Percentiles rank a stretch among this genome's conserved stretches.
Conservation (phyloP, 2,113 vertebrate species). For the Gavialis gangeticus region DNA sequence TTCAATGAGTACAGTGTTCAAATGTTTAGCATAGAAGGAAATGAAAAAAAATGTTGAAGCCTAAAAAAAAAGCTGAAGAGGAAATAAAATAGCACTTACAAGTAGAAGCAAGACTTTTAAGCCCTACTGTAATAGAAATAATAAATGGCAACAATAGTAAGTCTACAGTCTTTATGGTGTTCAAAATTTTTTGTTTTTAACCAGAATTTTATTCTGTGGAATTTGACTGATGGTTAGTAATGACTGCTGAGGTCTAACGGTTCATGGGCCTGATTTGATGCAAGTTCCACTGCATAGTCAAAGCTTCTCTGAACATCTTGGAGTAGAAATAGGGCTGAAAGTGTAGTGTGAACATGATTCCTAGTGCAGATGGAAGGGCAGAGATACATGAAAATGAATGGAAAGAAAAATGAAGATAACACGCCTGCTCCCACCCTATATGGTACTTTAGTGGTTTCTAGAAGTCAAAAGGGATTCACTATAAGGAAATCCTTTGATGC, state of each 20-base stretch:
- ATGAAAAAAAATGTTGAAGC: not conserved
- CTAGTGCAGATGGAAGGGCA: not conserved
- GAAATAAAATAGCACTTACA: not conserved
- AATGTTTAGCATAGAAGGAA: not conserved
- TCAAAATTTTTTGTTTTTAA: not conserved
- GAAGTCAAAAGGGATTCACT: too few relatives aligned
- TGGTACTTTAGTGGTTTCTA: not conserved
- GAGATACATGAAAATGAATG: not conserved
- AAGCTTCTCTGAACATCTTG: not conserved
- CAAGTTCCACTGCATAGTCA: not conserved
- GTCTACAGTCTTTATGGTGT: not conserved
- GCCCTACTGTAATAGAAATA: not conserved
- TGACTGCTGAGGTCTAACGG: not conserved
- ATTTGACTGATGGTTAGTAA: not conserved
- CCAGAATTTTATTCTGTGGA: not conserved
- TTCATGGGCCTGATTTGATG: not conserved
- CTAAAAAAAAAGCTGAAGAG: not conserved
- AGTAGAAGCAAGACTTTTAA: not conserved
- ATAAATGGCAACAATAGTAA: not conserved
- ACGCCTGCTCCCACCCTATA: accelerated
- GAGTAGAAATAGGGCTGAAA: not conserved
- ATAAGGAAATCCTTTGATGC: not conserved
- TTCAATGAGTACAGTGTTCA: not conserved
- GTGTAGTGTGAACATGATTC: not conserved
- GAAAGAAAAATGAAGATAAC: not conserved